Percentiles rank a stretch among this genome's conserved stretches.
These are phyloP conservation scores for Bos taurus DNA, from an alignment of 2,113 vertebrate species.

Conservation along the genomic window DNA sequence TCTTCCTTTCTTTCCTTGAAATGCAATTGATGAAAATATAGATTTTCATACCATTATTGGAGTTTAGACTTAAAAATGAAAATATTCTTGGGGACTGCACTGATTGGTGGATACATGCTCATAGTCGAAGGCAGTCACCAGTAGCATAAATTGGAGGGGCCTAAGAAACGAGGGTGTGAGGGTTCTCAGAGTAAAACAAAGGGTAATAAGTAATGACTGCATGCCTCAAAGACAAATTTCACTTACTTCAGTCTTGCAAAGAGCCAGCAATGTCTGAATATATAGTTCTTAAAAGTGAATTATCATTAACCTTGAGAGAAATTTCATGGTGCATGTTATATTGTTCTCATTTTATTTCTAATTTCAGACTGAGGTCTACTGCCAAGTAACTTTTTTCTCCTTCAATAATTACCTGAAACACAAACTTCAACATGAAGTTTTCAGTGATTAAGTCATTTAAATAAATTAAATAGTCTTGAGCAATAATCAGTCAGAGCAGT, in stretches of 20 bases:
- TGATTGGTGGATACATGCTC: not conserved
- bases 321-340: slow-evolving; percentile 58
- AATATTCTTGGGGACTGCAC: not conserved
- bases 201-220: not conserved
- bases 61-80: not conserved
- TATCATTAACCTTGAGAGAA: slow-evolving; percentile 64
- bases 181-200: not conserved
- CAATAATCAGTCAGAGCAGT: slow-evolving; percentile 65
- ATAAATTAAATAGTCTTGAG: slow-evolving; percentile 63
- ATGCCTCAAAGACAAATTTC: not conserved
- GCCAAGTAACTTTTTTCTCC: slow-evolving; percentile 53
- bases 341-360: slow-evolving; percentile 62
- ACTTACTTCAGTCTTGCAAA: not conserved
- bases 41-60: not conserved
- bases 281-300: not conserved
- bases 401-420: slow-evolving; percentile 66
- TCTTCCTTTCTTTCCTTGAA: not conserved
- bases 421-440: slow-evolving; percentile 55
- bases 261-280: not conserved
- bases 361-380: slow-evolving; percentile 55
- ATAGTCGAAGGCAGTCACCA: not conserved
- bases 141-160: not conserved
- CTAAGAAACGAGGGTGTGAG: rapidly evolving
- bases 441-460: slow-evolving; percentile 66
- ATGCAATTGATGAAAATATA: not conserved